Evolutionary conservation across 1,140 invertebrate species (phyloP).

Genomic region (Octopus bimaculoides): DNA sequence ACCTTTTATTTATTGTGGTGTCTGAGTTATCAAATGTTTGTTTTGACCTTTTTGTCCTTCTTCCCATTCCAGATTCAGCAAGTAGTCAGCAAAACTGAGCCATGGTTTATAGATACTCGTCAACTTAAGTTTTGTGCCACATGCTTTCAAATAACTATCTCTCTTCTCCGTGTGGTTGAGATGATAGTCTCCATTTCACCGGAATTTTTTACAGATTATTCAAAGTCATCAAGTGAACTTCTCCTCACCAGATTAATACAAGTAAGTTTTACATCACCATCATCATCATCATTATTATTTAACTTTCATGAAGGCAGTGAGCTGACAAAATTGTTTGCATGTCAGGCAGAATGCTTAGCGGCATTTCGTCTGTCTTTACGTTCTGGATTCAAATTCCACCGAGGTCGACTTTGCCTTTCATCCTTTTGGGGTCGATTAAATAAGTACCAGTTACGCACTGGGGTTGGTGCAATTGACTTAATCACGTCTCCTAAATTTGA

Average conservation of each 20-base stretch:
- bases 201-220: slow-evolving; percentile 65
- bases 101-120: slow-evolving; percentile 66
- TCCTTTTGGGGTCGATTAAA: too few species aligned
- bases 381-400: too few species aligned
- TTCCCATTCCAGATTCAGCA: slow-evolving; percentile 43
- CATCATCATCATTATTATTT: too few species aligned
- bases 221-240: slow-evolving; percentile 64
- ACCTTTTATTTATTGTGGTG: too few species aligned
- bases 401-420: too few species aligned
- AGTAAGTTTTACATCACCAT: slow-evolving; percentile 46
- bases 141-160: slow-evolving; percentile 73
- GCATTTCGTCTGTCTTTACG: too few species aligned
- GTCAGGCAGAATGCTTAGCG: too few species aligned
- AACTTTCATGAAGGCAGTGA: too few species aligned
- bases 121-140: slow-evolving; percentile 82
- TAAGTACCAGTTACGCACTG: too few species aligned
- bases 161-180: slow-evolving; percentile 74
- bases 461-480: too few species aligned
- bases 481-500: too few species aligned
- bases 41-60: neutral
- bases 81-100: slow-evolving; percentile 35
- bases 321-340: too few species aligned
- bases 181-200: slow-evolving; percentile 72
- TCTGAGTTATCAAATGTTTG: neutral
- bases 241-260: slow-evolving; percentile 69